A percentile compares a stretch with the other conserved stretches of the same genome.
Evolutionary conservation across 1,140 invertebrate species (phyloP).

Genomic region (Cecropterus lyciades): DNA sequence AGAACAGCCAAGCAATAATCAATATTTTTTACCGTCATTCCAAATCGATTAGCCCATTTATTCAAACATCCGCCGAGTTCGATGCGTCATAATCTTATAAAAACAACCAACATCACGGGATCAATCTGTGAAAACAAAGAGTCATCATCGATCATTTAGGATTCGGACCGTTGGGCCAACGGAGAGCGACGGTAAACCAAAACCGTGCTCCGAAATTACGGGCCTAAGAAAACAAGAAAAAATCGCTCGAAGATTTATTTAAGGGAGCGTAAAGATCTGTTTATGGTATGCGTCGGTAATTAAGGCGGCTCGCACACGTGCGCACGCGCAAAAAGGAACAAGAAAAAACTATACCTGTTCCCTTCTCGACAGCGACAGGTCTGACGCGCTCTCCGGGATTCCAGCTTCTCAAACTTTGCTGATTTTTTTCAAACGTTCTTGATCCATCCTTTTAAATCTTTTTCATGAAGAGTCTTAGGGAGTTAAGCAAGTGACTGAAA

Average conservation of each 20-base stretch:
- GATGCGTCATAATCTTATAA: slow-evolving; percentile 43
- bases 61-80: slow-evolving; percentile 44
- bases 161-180: slow-evolving; percentile 50
- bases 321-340: slow-evolving; percentile 72
- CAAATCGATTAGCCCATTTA: slow-evolving; percentile 34
- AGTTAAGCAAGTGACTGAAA: no score
- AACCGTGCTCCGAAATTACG: slow-evolving; percentile 70
- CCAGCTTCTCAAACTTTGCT: slow-evolving; percentile 61
- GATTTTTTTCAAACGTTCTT: background rate
- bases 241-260: slow-evolving; percentile 79
- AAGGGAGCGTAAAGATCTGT: slow-evolving; percentile 84
- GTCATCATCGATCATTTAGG: slow-evolving; percentile 69
- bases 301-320: slow-evolving; percentile 78
- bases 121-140: slow-evolving; percentile 77
- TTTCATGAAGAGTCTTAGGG: no score
- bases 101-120: slow-evolving; percentile 49
- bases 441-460: no score
- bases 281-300: slow-evolving; percentile 83
- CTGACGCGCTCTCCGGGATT: slow-evolving; percentile 63
- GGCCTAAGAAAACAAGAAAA: slow-evolving; percentile 79
- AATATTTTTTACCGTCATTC: slow-evolving; percentile 32
- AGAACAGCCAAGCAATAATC: slow-evolving; percentile 5
- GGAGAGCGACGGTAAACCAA: slow-evolving; percentile 63
- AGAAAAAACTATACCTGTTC: slow-evolving; percentile 78
- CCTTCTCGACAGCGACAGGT: slow-evolving; percentile 71